Conservation (phyloP, 2,797 vertebrate species). For the Microtus californicus region DNA sequence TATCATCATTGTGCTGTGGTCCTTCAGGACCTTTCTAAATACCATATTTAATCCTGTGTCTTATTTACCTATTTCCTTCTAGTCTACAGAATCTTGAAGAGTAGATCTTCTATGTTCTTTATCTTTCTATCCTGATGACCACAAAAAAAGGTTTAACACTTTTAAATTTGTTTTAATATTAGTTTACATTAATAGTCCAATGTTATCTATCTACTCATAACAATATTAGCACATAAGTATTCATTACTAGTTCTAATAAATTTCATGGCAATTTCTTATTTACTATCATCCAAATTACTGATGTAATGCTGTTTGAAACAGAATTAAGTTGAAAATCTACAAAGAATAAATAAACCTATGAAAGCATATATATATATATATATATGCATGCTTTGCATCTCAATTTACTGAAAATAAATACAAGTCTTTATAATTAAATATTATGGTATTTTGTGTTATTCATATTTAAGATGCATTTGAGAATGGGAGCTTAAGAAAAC, state of each 20-base stretch:
- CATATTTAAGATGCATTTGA: background rate
- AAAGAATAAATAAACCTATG: background rate
- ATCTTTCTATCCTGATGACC: background rate
- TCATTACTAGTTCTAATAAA: background rate
- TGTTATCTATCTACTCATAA: background rate
- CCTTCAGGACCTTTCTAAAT: background rate
- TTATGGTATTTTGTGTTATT: background rate
- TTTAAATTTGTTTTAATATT: background rate
- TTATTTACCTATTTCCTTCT: background rate
- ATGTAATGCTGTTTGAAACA: background rate
- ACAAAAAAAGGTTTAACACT: background rate
- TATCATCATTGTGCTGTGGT: background rate
- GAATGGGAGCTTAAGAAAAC: background rate
- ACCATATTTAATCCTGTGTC: background rate
- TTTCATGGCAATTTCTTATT: background rate
- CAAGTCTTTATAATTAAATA: background rate
- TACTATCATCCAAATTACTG: background rate
- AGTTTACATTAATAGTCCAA: background rate
- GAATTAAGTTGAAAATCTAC: background rate
- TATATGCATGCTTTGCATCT: background rate
- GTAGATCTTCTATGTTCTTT: too few species aligned
- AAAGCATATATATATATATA: background rate
- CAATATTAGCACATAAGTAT: background rate
- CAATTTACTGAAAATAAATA: too few species aligned
- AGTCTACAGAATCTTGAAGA: background rate